Evolutionary conservation across 2,797 vertebrate species (phyloP), one percentile per base, ranked within the genome.

Genomic region (Sebastes steindachneri): DNA sequence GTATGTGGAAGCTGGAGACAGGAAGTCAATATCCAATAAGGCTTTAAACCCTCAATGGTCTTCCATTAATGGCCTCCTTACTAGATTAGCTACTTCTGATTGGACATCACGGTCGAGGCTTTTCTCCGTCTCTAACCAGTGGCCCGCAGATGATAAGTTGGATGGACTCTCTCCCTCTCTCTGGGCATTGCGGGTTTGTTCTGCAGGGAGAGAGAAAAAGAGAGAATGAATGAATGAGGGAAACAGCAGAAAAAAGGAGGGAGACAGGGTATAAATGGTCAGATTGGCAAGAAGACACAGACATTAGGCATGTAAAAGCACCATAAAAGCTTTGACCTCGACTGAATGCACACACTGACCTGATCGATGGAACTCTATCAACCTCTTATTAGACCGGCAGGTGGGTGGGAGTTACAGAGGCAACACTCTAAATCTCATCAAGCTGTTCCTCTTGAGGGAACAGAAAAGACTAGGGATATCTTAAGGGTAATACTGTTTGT

Each of bases 331-430:
- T 84, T 84, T n/a, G 11, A 84, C 82, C 75, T 81, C 29, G 2
- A 88, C 35, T 79, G 69, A 90, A 80, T 62, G 65, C 88, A 78
- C 85, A 79, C 80, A 69, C 73, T 77, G 86, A 87, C 80, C 75
- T 57, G 83, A 93, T 94, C 93, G 15, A 95, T 94, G 84, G 60
- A 87, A 90, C 79, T 91, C 82, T 79, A 91, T 93, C 89, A 90
- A 65, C 57, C 73, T 83, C 84, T 86, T 88, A 89, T 92, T 92
- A 88, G 82, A 80, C 51, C 69, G 33, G 79, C 57, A 83, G 76
- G 77, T 75, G 33, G 68, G 58, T 60, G 63, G 63, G 71, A 66
- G 78, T 77, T 60, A 70, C 21, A 54, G 48, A 77, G 70, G 51
- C 67, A 79, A 75, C 79, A 80, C 63, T 73, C 75, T 84, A 65